Evolutionary conservation across 2,888 invertebrate genomes (phyloP).

Genomic region (Melanargia galathea): DNA sequence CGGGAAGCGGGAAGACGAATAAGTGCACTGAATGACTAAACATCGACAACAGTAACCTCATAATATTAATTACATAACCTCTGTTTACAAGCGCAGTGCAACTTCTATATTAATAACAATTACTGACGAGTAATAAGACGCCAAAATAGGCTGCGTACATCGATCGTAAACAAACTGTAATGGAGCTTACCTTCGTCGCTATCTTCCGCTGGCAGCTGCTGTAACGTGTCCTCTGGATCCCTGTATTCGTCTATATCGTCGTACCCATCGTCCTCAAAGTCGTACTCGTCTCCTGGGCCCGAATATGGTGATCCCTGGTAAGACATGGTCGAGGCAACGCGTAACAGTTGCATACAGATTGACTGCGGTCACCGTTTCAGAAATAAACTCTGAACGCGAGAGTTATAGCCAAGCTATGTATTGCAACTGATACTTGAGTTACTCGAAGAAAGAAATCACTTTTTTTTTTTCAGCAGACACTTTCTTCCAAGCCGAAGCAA

Average conservation of each 20-base stretch:
- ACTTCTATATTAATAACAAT: constrained; percentile 40
- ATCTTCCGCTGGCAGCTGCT: constrained; percentile 82
- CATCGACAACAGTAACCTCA: constrained; percentile 38
- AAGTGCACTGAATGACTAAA: constrained; percentile 40
- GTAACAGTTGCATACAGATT: constrained; percentile 82
- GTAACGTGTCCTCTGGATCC: constrained; percentile 82
- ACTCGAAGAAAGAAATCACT: constrained; percentile 70
- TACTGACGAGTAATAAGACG: constrained; percentile 53
- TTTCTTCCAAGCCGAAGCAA: constrained; percentile 54
- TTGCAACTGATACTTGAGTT: constrained; percentile 60
- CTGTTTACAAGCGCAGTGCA: constrained; percentile 54
- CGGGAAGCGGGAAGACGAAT: constrained; percentile 74
- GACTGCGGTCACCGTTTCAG: constrained; percentile 68
- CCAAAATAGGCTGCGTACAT: constrained; percentile 56
- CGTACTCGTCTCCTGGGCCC: constrained; percentile 86
- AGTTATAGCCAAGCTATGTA: constrained; percentile 56
- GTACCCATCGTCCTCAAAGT: constrained; percentile 87
- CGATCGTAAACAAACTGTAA: constrained; percentile 64
- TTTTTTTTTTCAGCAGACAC: constrained; percentile 47
- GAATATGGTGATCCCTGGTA: constrained; percentile 87
- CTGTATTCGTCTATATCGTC: constrained; percentile 87
- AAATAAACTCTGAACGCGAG: constrained; percentile 63
- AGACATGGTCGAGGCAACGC: constrained; percentile 83
- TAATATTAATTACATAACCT: constrained; percentile 52
- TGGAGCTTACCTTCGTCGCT: constrained; percentile 79